Percentiles rank a stretch among this genome's conserved stretches.
These are phyloP conservation scores for Caretta caretta DNA, from an alignment of 2,113 vertebrate genomes.

Conservation along the genomic window DNA sequence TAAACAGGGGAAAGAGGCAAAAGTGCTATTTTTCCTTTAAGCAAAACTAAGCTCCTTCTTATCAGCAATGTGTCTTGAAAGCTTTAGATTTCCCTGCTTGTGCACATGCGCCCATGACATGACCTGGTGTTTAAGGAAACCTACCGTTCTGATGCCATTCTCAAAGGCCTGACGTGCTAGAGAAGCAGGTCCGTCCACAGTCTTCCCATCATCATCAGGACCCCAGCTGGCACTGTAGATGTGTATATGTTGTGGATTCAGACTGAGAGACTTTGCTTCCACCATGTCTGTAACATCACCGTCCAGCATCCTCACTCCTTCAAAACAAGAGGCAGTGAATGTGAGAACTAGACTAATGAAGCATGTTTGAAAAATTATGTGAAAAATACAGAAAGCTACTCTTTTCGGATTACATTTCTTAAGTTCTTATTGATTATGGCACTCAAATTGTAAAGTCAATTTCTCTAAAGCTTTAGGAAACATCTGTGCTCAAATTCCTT, in stretches of 20 bases:
- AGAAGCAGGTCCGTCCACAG: constrained; percentile 95
- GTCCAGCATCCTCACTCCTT: constrained; percentile 98
- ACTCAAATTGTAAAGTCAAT: neutral
- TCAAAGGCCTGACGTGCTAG: constrained; percentile 97
- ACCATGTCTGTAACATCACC: constrained; percentile 99
- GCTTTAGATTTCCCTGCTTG: neutral
- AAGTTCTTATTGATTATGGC: neutral
- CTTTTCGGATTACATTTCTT: neutral
- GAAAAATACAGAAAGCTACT: neutral
- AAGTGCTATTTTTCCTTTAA: neutral
- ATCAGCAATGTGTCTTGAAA: neutral
- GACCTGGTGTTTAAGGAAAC: constrained; percentile 34
- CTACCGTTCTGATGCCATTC: constrained; percentile 95
- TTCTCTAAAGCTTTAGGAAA: neutral
- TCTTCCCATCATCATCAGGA: constrained; percentile 97
- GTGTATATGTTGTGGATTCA: constrained; percentile 96
- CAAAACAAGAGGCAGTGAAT: constrained; percentile 16
- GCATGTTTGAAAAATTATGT: neutral
- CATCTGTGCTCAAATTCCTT: neutral
- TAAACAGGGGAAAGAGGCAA: neutral
- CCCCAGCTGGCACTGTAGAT: constrained; percentile 99
- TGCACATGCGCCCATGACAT: fast-evolving
- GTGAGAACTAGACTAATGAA: neutral
- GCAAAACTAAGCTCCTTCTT: neutral
- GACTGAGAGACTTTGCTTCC: constrained; percentile 95